These are phyloP conservation scores for Hippolais icterina DNA, from an alignment of 2,113 vertebrate genomes.

Conservation along the genomic window DNA sequence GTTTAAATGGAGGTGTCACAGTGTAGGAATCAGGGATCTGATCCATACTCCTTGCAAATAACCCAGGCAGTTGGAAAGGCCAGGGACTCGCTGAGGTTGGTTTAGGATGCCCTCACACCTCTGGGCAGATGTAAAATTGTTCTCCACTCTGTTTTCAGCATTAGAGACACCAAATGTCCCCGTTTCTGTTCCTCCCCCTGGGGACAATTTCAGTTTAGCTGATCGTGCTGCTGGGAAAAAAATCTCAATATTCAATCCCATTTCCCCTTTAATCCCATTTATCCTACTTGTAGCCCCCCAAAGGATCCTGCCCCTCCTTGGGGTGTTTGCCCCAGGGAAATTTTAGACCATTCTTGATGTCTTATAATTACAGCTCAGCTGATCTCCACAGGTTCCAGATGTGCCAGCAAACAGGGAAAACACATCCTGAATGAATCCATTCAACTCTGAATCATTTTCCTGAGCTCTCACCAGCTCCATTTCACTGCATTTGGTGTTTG, in stretches of 20 bases:
- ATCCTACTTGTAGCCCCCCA: background rate
- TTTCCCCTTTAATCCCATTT: background rate
- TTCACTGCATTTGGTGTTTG: background rate
- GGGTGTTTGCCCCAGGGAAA: background rate
- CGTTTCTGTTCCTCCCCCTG: background rate
- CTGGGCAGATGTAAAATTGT: background rate
- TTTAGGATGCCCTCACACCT: background rate
- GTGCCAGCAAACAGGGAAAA: background rate
- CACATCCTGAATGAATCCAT: background rate
- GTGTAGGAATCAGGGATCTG: background rate
- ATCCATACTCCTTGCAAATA: fast-evolving
- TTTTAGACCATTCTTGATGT: background rate
- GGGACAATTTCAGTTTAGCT: background rate
- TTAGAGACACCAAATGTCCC: background rate
- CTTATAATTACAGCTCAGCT: background rate
- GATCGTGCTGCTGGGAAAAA: background rate
- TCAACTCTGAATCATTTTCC: background rate
- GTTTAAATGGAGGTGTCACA: fast-evolving
- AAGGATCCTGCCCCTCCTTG: background rate
- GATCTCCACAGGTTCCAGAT: background rate
- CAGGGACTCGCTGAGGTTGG: background rate
- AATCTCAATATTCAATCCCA: background rate
- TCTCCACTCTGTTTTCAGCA: background rate
- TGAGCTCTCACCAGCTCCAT: background rate
- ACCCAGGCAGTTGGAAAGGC: background rate